These are phyloP conservation scores for Oreochromis grahami DNA, from an alignment of 2,797 vertebrate species.

Conservation along the genomic window DNA sequence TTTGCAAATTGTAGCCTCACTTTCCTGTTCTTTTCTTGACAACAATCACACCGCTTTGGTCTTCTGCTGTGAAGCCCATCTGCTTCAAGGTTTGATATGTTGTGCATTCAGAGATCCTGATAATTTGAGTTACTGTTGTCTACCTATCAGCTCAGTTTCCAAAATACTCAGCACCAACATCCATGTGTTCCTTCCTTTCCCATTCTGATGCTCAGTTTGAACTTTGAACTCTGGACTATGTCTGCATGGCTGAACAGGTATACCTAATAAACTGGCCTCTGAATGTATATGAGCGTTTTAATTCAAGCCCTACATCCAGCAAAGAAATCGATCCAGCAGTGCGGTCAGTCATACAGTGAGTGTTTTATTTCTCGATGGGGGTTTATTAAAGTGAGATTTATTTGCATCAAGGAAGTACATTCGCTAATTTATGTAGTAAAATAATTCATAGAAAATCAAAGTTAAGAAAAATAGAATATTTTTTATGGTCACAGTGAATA, in stretches of 20 bases:
- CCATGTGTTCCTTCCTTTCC: background rate
- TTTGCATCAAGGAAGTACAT: constrained; percentile 63
- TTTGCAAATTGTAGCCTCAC: background rate
- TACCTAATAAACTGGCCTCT: background rate
- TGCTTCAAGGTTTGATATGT: background rate
- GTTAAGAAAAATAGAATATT: constrained; percentile 73
- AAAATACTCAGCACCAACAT: background rate
- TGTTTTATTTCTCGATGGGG: constrained; percentile 28
- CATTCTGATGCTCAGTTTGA: background rate
- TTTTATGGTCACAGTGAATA: constrained; percentile 71
- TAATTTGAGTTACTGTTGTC: background rate
- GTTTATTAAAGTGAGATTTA: constrained; percentile 60
- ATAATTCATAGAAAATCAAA: constrained; percentile 77
- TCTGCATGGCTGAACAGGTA: background rate
- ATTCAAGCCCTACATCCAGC: background rate
- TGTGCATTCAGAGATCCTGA: background rate
- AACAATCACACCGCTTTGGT: background rate
- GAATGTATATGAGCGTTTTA: background rate
- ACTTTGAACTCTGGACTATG: background rate
- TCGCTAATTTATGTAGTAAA: constrained; percentile 72
- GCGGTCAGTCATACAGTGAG: background rate
- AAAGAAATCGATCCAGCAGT: background rate
- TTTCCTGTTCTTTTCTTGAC: background rate
- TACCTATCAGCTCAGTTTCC: background rate
- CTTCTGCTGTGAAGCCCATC: background rate